A percentile compares a stretch with the other conserved stretches of the same genome.
These are phyloP conservation scores for Panagrolaimus sp. DNA, from an alignment of 1,140 invertebrate species.

Conservation along the genomic window DNA sequence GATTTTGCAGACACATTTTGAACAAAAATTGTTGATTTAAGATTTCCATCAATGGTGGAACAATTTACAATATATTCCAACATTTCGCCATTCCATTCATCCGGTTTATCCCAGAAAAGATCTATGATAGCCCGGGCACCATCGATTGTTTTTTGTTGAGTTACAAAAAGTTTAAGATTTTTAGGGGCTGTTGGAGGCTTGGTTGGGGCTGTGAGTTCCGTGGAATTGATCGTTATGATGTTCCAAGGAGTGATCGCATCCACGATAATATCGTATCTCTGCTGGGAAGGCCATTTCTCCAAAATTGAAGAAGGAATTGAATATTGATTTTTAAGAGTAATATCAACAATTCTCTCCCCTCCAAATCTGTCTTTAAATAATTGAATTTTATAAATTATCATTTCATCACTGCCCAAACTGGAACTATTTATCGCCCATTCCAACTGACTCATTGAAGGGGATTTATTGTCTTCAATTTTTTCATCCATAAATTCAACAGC, in stretches of 20 bases:
- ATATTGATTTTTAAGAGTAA: slow-evolving; percentile 31
- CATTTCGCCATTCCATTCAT: slow-evolving; percentile 58
- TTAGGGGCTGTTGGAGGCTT: slow-evolving; percentile 51
- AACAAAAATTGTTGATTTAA: slow-evolving; percentile 10
- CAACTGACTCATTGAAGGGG: not conserved
- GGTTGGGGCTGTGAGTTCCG: slow-evolving; percentile 51
- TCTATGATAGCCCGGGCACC: slow-evolving; percentile 58
- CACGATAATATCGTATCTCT: slow-evolving; percentile 51
- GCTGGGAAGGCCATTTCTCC: slow-evolving; percentile 47
- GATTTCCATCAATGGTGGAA: slow-evolving; percentile 31
- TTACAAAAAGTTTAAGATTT: slow-evolving; percentile 49
- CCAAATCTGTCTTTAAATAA: slow-evolving; percentile 51
- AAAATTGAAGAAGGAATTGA: slow-evolving; percentile 42
- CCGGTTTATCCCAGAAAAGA: slow-evolving; percentile 55
- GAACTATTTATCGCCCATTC: slow-evolving; percentile 14
- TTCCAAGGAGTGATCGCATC: slow-evolving; percentile 52
- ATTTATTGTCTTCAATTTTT: slow-evolving; percentile 14
- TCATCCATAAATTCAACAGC: not conserved
- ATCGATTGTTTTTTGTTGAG: slow-evolving; percentile 58
- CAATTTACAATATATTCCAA: slow-evolving; percentile 56
- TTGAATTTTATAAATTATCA: slow-evolving; percentile 33
- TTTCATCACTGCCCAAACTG: not conserved
- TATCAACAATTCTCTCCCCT: slow-evolving; percentile 42
- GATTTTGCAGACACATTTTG: slow-evolving; percentile 19
- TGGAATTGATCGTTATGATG: slow-evolving; percentile 43